Percentiles rank a stretch among this genome's conserved stretches.
Evolutionary conservation across 2,113 vertebrate genomes (phyloP).

Genomic region (Eurystomus gularis): DNA sequence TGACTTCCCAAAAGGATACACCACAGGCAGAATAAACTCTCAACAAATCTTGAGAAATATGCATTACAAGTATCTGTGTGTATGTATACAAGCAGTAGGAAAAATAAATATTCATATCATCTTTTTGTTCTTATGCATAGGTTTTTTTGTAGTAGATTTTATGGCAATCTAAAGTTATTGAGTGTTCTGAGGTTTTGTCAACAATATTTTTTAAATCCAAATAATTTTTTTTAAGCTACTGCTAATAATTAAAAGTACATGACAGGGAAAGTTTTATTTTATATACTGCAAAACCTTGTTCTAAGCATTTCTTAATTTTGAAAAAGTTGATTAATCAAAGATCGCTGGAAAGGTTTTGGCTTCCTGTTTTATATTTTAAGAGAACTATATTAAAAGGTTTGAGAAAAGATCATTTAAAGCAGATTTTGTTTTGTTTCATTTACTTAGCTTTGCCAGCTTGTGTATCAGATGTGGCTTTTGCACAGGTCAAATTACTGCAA

Average conservation of each 20-base stretch:
- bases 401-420: conserved; percentile 41
- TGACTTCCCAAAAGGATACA: neutral
- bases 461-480: conserved; percentile 71
- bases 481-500: conserved; percentile 70
- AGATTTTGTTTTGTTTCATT: conserved; percentile 65
- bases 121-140: neutral
- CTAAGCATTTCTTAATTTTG: neutral
- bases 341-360: neutral
- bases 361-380: neutral
- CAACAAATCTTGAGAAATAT: neutral
- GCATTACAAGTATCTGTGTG: neutral
- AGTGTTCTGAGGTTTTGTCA: neutral
- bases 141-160: neutral
- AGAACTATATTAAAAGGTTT: neutral
- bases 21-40: neutral
- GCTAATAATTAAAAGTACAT: neutral
- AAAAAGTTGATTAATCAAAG: neutral
- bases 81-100: neutral
- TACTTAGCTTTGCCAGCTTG: conserved; percentile 57
- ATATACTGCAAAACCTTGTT: neutral
- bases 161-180: neutral
- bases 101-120: neutral
- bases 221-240: neutral
- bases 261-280: neutral
- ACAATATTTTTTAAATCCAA: neutral